Evolutionary conservation across 2,797 vertebrate species (phyloP), one percentile per base, ranked within the genome.

Genomic region (Diceros bicornis): DNA sequence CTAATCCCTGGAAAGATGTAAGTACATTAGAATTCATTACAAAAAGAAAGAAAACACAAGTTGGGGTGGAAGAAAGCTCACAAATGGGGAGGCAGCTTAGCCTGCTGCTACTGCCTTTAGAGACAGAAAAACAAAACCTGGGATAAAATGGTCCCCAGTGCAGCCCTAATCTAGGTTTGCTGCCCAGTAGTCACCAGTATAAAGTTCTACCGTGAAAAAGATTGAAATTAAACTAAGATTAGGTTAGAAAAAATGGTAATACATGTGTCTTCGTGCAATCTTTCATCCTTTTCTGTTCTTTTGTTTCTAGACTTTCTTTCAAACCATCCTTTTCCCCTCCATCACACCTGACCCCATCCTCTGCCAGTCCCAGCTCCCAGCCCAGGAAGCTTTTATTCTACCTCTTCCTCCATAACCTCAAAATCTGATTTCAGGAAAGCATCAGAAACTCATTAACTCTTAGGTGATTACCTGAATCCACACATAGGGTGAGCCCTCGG

Each of bases 1-100:
- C 69, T 95, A 96, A 95, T 97, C 96, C 96, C 93, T 96, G 13
- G 91, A 34, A 97, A 96, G 72, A 97, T 93, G 87, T 96, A 97
- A 93, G 78, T 72, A 91, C 34, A 77, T 97, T 89, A 96, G 85
- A 96, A 96, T 95, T 94, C 88, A 97, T 96, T 97, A 93, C 11
- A 72, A 89, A 96, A 89, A 91, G 29, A 93, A 96, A 96, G 59
- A 59, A 57, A 92, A 47, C 18, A 71, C 23, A 92, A 62, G n/a
- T 72, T 94, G 25, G 47, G 12, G 27, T 72, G 14, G 47, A 79
- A 68, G 47, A 66, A 84, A 96, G n/a, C 69, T 83, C 55, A 50
- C 44, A 78, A 69, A 79, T 21, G 7, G 21, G 27, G 68, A 88
- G 16, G 7, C 50, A 89, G 59, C 57, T 95, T 91, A 96, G 71